These are phyloP conservation scores for Xylota sylvarum DNA, from an alignment of 2,888 invertebrate species.

Conservation along the genomic window DNA sequence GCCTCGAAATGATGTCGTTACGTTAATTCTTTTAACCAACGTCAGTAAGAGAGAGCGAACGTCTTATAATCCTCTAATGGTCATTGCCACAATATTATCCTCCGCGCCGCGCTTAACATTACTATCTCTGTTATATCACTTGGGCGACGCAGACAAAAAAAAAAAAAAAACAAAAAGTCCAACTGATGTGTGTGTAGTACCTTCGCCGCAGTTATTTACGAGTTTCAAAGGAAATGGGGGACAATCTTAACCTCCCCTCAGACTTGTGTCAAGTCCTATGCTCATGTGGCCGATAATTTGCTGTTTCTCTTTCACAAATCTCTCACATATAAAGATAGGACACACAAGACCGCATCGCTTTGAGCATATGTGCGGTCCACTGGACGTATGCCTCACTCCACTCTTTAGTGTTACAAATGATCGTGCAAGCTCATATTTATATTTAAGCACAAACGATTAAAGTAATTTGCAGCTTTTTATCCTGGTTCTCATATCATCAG, in stretches of 20 bases:
- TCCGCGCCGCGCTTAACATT: constrained; percentile 62
- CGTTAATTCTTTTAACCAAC: constrained; percentile 61
- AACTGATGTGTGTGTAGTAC: constrained; percentile 30
- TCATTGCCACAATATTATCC: constrained; percentile 71
- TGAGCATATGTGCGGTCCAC: constrained; percentile 67
- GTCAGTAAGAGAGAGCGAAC: constrained; percentile 13
- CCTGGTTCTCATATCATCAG: constrained; percentile 64
- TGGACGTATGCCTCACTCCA: constrained; percentile 38
- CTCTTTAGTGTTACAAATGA: constrained; percentile 77
- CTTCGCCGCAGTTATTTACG: constrained; percentile 74
- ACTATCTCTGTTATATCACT: constrained; percentile 66
- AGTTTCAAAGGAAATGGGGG: constrained; percentile 65
- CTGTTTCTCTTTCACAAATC: constrained; percentile 72
- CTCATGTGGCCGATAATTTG: constrained; percentile 72
- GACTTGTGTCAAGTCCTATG: constrained; percentile 68
- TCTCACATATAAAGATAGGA: constrained; percentile 64
- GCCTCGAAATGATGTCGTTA: constrained; percentile 76
- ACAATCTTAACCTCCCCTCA: constrained; percentile 52
- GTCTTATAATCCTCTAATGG: constrained; percentile 72
- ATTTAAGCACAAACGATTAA: constrained; percentile 76
- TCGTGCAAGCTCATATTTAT: constrained; percentile 76
- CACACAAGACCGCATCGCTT: constrained; percentile 15
- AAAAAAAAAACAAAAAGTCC: background rate
- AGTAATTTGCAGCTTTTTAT: constrained; percentile 77
- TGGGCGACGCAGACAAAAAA: constrained; percentile 6